A percentile compares a stretch with the other conserved stretches of the same genome.
Conservation (phyloP, 2,797 vertebrate genomes). For the Ptychadena robeensis region DNA sequence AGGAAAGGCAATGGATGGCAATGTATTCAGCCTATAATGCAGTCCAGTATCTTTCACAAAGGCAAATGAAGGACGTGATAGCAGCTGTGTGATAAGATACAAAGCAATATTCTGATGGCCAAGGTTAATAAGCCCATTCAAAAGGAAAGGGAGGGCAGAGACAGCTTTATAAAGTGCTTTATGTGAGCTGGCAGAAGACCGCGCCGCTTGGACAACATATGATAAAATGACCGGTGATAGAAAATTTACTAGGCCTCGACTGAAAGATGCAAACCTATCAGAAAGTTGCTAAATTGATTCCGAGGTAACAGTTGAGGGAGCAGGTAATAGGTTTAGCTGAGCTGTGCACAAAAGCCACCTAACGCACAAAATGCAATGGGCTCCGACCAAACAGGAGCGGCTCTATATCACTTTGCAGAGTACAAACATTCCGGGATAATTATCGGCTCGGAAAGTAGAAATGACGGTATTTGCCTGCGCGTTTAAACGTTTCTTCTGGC, state of each 20-base stretch:
- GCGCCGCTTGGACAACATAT: constrained; percentile 35
- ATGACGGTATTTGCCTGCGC: neutral
- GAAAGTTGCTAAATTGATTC: constrained; percentile 45
- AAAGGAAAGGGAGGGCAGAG: constrained; percentile 34
- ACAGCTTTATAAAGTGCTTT: constrained; percentile 49
- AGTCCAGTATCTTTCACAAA: constrained; percentile 53
- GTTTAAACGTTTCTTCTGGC: constrained; percentile 1
- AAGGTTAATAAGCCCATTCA: constrained; percentile 55
- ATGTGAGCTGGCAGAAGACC: constrained; percentile 43
- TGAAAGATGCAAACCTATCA: constrained; percentile 51
- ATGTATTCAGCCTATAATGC: constrained; percentile 56
- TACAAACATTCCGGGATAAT: constrained; percentile 27
- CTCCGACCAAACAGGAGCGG: constrained; percentile 3
- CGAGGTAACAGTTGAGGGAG: constrained; percentile 36
- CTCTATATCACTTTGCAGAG: neutral
- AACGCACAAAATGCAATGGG: constrained; percentile 7
- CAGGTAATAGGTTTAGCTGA: constrained; percentile 34
- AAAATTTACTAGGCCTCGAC: constrained; percentile 55
- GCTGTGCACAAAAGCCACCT: constrained; percentile 7
- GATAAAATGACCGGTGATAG: constrained; percentile 53
- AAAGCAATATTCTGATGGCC: constrained; percentile 55
- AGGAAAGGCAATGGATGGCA: constrained; percentile 32
- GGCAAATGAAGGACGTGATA: constrained; percentile 59
- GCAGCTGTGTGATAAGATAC: constrained; percentile 60
- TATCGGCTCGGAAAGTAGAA: constrained; percentile 3